Conservation (phyloP, 2,113 vertebrate genomes). For the Forbesichthys agassizii region DNA sequence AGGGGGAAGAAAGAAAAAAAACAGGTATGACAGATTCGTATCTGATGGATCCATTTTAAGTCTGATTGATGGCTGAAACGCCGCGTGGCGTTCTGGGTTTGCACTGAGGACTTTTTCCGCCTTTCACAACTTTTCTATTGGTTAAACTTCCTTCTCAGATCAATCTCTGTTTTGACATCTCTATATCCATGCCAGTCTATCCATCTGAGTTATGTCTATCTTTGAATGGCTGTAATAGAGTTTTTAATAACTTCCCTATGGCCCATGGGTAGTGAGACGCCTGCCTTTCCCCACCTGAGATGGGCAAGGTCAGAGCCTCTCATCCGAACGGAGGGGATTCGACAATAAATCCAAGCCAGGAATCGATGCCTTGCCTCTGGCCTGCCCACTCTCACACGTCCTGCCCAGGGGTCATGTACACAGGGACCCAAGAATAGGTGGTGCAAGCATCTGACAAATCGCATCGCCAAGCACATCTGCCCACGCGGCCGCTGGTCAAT, state of each 20-base stretch:
- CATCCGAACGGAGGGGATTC: conserved; percentile 56
- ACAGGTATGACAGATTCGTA: conserved; percentile 53
- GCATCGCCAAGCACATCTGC: conserved; percentile 24
- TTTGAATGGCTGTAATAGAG: conserved; percentile 72
- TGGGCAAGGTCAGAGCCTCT: conserved; percentile 68
- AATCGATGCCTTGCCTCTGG: conserved; percentile 57
- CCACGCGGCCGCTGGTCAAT: conserved; percentile 14
- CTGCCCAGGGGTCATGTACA: conserved; percentile 53
- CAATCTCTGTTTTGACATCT: conserved; percentile 75
- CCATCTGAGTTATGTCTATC: conserved; percentile 68
- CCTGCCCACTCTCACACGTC: conserved; percentile 53
- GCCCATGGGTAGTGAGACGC: conserved; percentile 65
- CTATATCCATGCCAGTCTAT: conserved; percentile 57
- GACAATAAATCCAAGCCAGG: conserved; percentile 65
- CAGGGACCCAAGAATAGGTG: conserved; percentile 41
- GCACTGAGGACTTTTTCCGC: conserved; percentile 22
- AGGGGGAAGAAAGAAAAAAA: conserved; percentile 31
- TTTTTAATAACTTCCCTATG: conserved; percentile 73
- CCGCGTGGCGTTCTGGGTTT: conserved; percentile 6
- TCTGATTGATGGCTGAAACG: conserved; percentile 57
- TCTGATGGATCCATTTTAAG: conserved; percentile 48
- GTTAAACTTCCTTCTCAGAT: conserved; percentile 66
- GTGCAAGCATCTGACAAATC: conserved; percentile 26
- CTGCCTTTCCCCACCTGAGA: conserved; percentile 56
- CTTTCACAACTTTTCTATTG: conserved; percentile 57